Evolutionary conservation across 2,888 invertebrate genomes (phyloP), one percentile per base, ranked within the genome.

Genomic region (Fissipunctia ypsillon): DNA sequence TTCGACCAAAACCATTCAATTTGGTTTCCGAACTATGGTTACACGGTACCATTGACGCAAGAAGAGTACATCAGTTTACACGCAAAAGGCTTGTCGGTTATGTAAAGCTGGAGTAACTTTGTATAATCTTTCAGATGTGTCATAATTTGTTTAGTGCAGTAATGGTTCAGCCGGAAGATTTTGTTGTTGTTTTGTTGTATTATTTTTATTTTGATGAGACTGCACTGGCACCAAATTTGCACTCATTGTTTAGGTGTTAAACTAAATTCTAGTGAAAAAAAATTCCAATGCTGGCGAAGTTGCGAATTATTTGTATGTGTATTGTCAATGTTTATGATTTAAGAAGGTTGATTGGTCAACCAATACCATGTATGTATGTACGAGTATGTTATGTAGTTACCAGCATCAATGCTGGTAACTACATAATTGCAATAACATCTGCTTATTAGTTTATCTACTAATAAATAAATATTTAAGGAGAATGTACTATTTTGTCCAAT

Each of bases 31-130:
- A 87, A 81, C 78, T 54, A 80, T 84, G 75, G 82, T 88, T 85
- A 87, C 82, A 86, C 65, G 84, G 54, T 74, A 81, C 76, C 68
- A 87, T 89, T 92, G 90, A 88, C 86, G 89, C 86, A 90, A 91
- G 76, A 45, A 54, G 52, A 76, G 73, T 78, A 75, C 82, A 76
- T 73, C 72, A 64, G 54, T 68, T 78, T 73, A 84, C 81, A 85
- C 79, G 87, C 85, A 82, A 84, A 82, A 80, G 80, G 70, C 70
- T 72, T 65, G 45, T 28, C 16, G 52, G 76, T 89, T 91, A 89
- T 88, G 88, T 88, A 91, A 90, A 89, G 71, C 70, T 84, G 73
- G 76, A 88, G 84, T 86, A 84, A 83, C 84, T 84, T 74, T 50
- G 71, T 73, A 66, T 74, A 56, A 83, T 74, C 59, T 75, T 80